Percentiles rank a stretch among this genome's conserved stretches.
Conservation (phyloP, 2,888 invertebrate genomes). For the Coecobrya sp. region DNA sequence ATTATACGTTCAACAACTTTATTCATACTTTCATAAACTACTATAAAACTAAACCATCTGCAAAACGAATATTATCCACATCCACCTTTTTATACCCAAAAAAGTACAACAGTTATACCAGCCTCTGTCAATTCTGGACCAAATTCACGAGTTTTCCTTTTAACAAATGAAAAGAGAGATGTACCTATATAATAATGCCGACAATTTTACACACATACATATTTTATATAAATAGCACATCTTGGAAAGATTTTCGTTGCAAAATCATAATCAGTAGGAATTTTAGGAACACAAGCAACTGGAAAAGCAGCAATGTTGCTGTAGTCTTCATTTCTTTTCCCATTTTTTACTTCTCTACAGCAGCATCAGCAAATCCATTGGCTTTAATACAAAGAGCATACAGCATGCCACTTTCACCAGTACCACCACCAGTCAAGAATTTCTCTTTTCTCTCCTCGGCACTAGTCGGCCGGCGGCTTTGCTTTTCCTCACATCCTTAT, state of each 20-base stretch:
- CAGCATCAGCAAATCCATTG: background rate
- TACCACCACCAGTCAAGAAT: slow-evolving; percentile 27
- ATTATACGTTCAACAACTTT: slow-evolving; percentile 39
- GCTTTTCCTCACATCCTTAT: slow-evolving; percentile 14
- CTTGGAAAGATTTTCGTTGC: slow-evolving; percentile 10
- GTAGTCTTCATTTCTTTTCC: background rate
- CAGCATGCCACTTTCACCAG: background rate
- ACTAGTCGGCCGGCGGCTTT: slow-evolving; percentile 62
- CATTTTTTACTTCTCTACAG: no score
- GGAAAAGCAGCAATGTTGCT: slow-evolving; percentile 24
- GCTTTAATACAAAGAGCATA: background rate
- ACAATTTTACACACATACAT: slow-evolving; percentile 29
- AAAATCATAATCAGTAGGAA: background rate
- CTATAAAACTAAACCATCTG: slow-evolving; percentile 11
- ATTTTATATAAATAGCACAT: slow-evolving; percentile 33
- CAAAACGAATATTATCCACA: slow-evolving; percentile 10
- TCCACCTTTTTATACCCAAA: slow-evolving; percentile 7
- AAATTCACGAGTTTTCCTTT: slow-evolving; percentile 24
- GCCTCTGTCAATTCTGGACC: background rate
- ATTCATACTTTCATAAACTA: slow-evolving; percentile 26
- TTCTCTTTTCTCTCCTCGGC: slow-evolving; percentile 56
- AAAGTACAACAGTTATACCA: background rate
- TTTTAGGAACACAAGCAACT: background rate
- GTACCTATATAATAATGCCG: background rate
- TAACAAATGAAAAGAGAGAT: slow-evolving; percentile 7